Conservation (phyloP, 2,888 invertebrate species). For the Drosophila hamatofila region DNA sequence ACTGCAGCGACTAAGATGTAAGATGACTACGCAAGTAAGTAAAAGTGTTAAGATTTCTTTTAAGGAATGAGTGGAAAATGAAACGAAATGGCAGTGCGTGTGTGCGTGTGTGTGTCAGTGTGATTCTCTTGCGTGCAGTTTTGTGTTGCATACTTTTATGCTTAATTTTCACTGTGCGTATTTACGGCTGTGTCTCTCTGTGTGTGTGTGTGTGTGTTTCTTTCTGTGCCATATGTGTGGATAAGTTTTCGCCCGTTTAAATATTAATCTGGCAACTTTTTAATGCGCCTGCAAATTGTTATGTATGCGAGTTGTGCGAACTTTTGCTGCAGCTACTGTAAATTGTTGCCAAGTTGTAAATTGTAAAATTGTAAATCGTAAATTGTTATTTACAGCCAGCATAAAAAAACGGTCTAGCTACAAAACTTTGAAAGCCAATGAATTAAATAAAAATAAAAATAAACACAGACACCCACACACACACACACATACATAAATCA, state of each 20-base stretch:
- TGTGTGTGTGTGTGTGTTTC: background rate
- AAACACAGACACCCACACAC: slow-evolving; percentile 35
- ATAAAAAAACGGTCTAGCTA: slow-evolving; percentile 10
- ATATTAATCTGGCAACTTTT: slow-evolving; percentile 59
- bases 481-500: slow-evolving; percentile 24
- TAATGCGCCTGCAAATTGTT: slow-evolving; percentile 55
- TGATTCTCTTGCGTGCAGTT: slow-evolving; percentile 22
- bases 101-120: slow-evolving; percentile 7
- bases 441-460: slow-evolving; percentile 71
- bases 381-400: slow-evolving; percentile 51
- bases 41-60: slow-evolving; percentile 40
- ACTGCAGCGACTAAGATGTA: slow-evolving; percentile 31
- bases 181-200: background rate
- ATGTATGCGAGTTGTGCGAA: slow-evolving; percentile 48
- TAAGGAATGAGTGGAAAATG: slow-evolving; percentile 28
- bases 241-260: slow-evolving; percentile 50
- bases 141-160: slow-evolving; percentile 67
- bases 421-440: slow-evolving; percentile 48
- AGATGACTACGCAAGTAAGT: slow-evolving; percentile 62
- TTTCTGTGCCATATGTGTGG: slow-evolving; percentile 39
- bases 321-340: slow-evolving; percentile 31
- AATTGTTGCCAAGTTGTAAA: slow-evolving; percentile 13
- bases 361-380: slow-evolving; percentile 31
- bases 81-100: slow-evolving; percentile 17
- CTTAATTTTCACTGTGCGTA: slow-evolving; percentile 24